These are phyloP conservation scores for Apeltes quadracus DNA, from an alignment of 2,113 vertebrate species.

Conservation along the genomic window DNA sequence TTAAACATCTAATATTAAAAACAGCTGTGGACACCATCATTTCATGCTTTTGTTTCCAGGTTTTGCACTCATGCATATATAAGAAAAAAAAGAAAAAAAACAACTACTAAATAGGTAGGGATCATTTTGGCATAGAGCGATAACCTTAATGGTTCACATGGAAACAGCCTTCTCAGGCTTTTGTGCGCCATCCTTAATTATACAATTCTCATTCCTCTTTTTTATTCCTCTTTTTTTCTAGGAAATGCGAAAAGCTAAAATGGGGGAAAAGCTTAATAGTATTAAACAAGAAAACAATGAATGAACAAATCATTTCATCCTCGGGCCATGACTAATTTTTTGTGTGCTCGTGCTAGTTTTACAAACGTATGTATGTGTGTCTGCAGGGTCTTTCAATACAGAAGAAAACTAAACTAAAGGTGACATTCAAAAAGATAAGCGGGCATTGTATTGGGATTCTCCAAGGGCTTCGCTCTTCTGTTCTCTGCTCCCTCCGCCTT, in stretches of 20 bases:
- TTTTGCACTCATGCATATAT: not conserved
- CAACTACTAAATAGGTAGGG: not conserved
- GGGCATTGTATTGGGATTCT: slow-evolving; percentile 59
- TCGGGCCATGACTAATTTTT: not conserved
- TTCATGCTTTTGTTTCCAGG: too few relatives aligned
- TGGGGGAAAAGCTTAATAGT: not conserved
- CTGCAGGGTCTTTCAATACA: slow-evolving; percentile 36
- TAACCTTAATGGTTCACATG: not conserved
- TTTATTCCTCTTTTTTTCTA: too few relatives aligned
- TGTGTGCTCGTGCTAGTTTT: slow-evolving; percentile 11
- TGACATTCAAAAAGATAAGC: slow-evolving; percentile 71
- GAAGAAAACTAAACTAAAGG: slow-evolving; percentile 34
- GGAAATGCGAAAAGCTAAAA: not conserved
- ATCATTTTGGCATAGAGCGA: not conserved
- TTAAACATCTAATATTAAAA: slow-evolving; percentile 52
- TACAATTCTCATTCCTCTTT: not conserved
- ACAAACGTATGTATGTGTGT: not conserved
- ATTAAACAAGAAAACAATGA: not conserved
- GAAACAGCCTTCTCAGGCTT: too few relatives aligned
- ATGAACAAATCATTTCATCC: not conserved
- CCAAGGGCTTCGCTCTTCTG: slow-evolving; percentile 49
- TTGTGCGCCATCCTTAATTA: not conserved
- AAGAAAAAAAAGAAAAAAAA: not conserved
- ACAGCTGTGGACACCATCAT: slow-evolving; percentile 29
- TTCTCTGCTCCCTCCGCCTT: slow-evolving; percentile 45